Base-by-base conservation (phyloP, 2,113 vertebrate species). In the Hydrochoerus hydrochaeris region DNA sequence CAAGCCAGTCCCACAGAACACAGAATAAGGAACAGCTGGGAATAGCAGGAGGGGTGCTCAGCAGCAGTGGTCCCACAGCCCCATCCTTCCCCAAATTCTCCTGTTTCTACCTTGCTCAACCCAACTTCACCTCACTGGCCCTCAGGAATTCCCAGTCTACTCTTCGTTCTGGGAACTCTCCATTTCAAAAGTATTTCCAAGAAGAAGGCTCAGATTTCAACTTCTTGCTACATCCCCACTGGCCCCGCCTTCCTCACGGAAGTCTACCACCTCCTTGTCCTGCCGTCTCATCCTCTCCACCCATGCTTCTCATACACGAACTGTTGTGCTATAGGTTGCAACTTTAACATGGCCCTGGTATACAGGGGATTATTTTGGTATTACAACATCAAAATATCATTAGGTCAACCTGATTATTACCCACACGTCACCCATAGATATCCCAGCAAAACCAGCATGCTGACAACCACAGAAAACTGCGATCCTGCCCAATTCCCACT, bases 161-260 rank as follows among this genome's bases (percentile, higher is more conserved):
- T 30, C 30, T 62, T 41, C 41, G 7, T 96, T 95, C 90, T 32
- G 24, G 65, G 90, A 95, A 86, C 44, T 77, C 41, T 85, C 52
- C 38, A n/a, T 81, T 96, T 80, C 81, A 54, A 87, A 92, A 62
- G 12, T 22, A 49, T 67, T 93, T 97, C 95, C 28, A 28, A 22
- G 82, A 94, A 94, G 30, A 14, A 83, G 41, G 86, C 46, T 82
- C 84, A 89, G 58, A 54, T 44, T 73, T 88, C 49, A 71, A 30
- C 26, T 30, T 89, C 60, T 75, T 91, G 44, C 19, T 85, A 52
- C 32, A 35, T 4, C 22, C 52, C 5, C 22, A 16, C 0, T 19
- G 20, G 30, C 3, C 38, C 41, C 19, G 4, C n/a, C 32, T 57
- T 65, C 46, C 71, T 65, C 71, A 52, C 3, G 14, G 54, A 95